Evolutionary conservation across 2,113 vertebrate genomes (phyloP).

Genomic region (Ovis canadensis): DNA sequence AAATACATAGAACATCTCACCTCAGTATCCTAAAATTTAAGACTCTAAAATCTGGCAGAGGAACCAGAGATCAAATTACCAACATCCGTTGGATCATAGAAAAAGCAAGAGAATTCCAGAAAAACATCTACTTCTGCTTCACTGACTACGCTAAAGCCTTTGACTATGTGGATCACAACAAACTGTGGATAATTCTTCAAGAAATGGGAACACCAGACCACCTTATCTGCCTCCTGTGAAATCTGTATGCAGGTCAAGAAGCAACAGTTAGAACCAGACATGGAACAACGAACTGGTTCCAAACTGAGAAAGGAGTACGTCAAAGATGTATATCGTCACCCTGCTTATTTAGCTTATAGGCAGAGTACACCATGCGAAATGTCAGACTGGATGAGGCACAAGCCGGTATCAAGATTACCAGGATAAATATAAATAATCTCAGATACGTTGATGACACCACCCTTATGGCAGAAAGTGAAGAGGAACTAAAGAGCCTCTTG

Average conservation of each 20-base stretch:
- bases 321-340: neutral
- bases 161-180: neutral
- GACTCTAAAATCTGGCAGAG: neutral
- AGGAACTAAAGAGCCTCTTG: neutral
- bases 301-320: neutral
- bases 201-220: neutral
- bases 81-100: neutral
- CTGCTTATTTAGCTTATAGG: neutral
- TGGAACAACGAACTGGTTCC: neutral
- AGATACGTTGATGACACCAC: rapidly evolving
- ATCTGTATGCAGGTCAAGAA: neutral
- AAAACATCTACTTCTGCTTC: neutral
- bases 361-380: neutral
- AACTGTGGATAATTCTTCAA: neutral
- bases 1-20: neutral
- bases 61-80: neutral
- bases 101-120: neutral
- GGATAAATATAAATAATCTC: neutral
- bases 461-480: neutral
- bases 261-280: neutral
- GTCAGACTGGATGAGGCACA: neutral
- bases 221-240: neutral
- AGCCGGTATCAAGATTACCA: neutral
- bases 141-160: neutral
- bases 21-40: neutral